Conservation (phyloP, 2,113 vertebrate species). For the Chionodraco myersi region DNA sequence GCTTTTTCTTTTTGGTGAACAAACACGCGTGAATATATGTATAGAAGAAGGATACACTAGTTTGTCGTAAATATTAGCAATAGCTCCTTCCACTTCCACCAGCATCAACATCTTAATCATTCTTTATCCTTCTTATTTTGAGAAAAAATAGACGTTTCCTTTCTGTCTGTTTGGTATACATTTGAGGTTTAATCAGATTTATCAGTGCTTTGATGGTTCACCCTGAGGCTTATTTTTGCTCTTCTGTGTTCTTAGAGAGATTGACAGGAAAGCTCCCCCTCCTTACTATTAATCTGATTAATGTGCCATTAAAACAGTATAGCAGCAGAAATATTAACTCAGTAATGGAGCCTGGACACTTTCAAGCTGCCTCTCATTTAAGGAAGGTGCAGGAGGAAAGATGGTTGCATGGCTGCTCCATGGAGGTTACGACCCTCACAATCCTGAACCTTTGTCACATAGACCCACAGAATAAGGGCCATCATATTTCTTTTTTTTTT, state of each 20-base stretch:
- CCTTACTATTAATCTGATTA: constrained; percentile 81
- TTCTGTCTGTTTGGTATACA: constrained; percentile 10
- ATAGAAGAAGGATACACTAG: neutral
- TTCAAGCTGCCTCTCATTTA: constrained; percentile 41
- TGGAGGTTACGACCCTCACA: constrained; percentile 33
- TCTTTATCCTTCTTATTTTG: neutral
- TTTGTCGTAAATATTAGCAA: neutral
- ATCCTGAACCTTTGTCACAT: constrained; percentile 29
- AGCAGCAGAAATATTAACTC: constrained; percentile 53
- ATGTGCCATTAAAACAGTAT: constrained; percentile 69
- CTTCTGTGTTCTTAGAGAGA: constrained; percentile 53
- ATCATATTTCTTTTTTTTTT: constrained; percentile 5
- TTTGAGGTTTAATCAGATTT: constrained; percentile 58
- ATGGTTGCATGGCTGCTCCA: constrained; percentile 7
- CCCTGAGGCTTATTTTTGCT: constrained; percentile 45
- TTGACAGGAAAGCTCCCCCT: constrained; percentile 63
- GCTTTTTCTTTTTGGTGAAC: too few species aligned
- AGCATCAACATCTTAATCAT: neutral
- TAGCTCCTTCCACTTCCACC: neutral
- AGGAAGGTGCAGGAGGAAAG: constrained; percentile 37
- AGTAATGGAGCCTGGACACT: constrained; percentile 64
- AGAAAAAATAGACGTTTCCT: neutral
- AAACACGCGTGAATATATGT: neutral
- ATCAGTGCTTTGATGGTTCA: constrained; percentile 50
- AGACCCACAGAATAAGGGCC: neutral